Evolutionary conservation across 2,888 invertebrate genomes (phyloP), one percentile per base, ranked within the genome.

Genomic region (Apodemia hepburni): DNA sequence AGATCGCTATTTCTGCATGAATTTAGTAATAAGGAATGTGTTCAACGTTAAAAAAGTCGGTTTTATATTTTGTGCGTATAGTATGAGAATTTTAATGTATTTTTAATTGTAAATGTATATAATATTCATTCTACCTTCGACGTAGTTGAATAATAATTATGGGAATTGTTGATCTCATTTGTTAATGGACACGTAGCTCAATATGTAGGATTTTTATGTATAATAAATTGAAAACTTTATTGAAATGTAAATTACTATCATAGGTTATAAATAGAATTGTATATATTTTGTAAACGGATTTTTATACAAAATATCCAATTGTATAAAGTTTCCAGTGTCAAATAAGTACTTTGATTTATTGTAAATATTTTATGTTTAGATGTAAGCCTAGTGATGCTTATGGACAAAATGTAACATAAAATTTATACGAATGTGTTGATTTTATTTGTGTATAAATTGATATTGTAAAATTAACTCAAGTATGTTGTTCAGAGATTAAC

Each of bases 91-190:
- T 51, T 18, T 51, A 51, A 51, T 51, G 51, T 35, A 58, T 58
- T 58, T 29, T 58, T 58, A 38, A 38, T 38, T 38, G 3, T 38
- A 35, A 35, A 33, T 58, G 58, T 58, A 58, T 35, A 35, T 58
- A 58, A 9, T n/a, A 51, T 33, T 60, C 60, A 57, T 45, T 54
- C 54, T 54, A 54, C 54, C 22, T 54, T 54, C 6, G 54, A 54
- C 6, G 54, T 54, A 54, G 70, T 72, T 68, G 75, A 73, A 73
- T 74, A 70, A 75, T 76, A 72, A 75, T 73, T 74, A 82, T 81
- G 87, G 81, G 86, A 84, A 82, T 84, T 82, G 85, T 87, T 90
- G 89, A 89, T 89, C 89, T 90, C 90, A 89, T 86, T 86, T 85
- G 84, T 87, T 85, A 84, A 87, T 81, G 82, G 75, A 85, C 79